Conservation (phyloP, 2,113 vertebrate species). For the Jaculus jaculus region DNA sequence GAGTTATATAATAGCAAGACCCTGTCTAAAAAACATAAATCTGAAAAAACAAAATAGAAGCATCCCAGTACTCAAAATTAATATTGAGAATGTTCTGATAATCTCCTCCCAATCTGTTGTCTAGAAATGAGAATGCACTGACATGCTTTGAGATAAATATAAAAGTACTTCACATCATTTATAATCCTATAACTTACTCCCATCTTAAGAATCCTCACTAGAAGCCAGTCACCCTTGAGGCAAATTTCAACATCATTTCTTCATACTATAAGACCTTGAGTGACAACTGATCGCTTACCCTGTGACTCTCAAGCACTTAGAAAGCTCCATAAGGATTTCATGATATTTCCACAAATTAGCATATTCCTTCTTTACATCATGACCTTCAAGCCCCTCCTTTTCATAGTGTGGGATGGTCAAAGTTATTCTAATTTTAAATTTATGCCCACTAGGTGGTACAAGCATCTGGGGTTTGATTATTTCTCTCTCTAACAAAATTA, state of each 20-base stretch:
- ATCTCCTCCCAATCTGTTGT: slow-evolving; percentile 55
- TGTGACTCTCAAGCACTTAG: background rate
- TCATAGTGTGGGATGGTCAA: background rate
- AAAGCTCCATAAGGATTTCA: background rate
- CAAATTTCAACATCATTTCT: background rate
- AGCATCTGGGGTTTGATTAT: too few relatives aligned
- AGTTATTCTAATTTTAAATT: background rate
- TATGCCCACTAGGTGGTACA: too few relatives aligned
- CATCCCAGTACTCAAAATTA: slow-evolving; percentile 44
- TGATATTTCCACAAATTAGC: background rate
- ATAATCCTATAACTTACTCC: slow-evolving; percentile 43
- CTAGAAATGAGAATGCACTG: slow-evolving; percentile 27
- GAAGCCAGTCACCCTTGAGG: slow-evolving; percentile 20
- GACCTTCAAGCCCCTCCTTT: background rate
- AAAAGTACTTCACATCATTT: slow-evolving; percentile 45
- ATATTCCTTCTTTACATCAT: background rate
- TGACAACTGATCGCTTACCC: background rate
- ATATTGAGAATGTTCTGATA: slow-evolving; percentile 39
- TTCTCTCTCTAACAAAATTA: too few relatives aligned
- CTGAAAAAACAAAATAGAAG: background rate
- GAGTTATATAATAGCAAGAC: too few relatives aligned
- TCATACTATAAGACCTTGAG: background rate
- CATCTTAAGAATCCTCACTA: background rate
- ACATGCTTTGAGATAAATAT: slow-evolving; percentile 44
- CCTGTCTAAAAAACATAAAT: too few relatives aligned